Base-by-base conservation (phyloP, 2,113 vertebrate genomes). In the Sigmodon hispidus region DNA sequence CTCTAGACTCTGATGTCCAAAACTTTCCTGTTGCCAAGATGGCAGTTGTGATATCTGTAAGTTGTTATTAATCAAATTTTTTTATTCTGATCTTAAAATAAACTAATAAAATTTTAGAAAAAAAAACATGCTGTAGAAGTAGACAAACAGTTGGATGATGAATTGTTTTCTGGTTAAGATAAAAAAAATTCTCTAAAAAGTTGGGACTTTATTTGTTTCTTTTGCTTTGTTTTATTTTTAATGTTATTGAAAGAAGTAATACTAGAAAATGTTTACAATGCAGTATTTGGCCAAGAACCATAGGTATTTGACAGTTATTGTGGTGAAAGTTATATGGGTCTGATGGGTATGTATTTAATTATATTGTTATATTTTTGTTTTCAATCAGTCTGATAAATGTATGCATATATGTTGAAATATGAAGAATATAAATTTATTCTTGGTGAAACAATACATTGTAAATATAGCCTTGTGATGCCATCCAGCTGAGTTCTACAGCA, bases 1-100 rank as follows among this genome's bases (percentile, higher is more conserved):
- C 3, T 50, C 4, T 19, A 29, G 24, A 43, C 13, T 43, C 19
- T 7, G 1, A 1, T 21, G 0, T 43, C 26, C 17, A 55, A 19
- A 36, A n/a, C 29, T 34, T 80, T 34, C 34, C 50, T 36, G 29
- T 65, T 65, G 12, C n/a, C 24, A 61, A 61, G 55, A 61, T 13
- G 12, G 22, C 22, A 59, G 22, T 3, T 83, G 16, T 21, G 2
- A 34, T 65, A 45, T 63, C 36, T 31, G 8, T 4, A 45, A 48
- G 29, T 48, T 65, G 16, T 85, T 34, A 65, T 34, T 15, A 40
- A 34, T 8, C 59, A 48, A 10, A 36, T 34, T 11, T 65, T 65
- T 29, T 34, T 16, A 48, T 48, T 45, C 59, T 85, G 40, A 40
- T 57, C 57, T 57, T 40, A 57, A 80, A 29, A 85, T 65, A 65